Conservation (phyloP, 2,797 vertebrate genomes). For the Eupleurogrammus muticus region DNA sequence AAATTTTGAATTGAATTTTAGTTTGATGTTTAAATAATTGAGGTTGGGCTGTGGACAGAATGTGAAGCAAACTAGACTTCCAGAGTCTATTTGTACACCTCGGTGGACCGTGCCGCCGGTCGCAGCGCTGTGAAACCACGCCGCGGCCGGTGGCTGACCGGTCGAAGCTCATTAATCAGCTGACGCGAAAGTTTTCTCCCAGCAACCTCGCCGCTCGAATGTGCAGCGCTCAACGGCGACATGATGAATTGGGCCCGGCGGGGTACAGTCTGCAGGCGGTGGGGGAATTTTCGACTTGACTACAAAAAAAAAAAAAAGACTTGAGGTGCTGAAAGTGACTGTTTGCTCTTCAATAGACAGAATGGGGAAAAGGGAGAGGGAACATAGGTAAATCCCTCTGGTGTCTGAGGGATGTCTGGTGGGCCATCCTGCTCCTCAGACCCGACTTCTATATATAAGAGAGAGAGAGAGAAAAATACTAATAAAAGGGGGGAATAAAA, state of each 20-base stretch:
- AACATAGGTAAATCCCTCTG: conserved; percentile 30
- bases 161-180: conserved; percentile 33
- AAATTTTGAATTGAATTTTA: too few species aligned
- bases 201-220: conserved; percentile 1
- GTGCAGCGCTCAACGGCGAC: conserved; percentile 33
- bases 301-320: conserved; percentile 16
- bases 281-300: conserved; percentile 31
- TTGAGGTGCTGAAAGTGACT: conserved; percentile 24
- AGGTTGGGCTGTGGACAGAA: neutral
- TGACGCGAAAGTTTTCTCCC: conserved; percentile 6
- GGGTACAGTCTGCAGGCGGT: neutral
- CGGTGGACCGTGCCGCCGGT: neutral
- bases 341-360: conserved; percentile 48
- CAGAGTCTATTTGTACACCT: neutral
- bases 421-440: conserved; percentile 31
- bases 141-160: conserved; percentile 14
- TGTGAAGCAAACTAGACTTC: neutral
- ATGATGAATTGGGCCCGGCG: conserved; percentile 41
- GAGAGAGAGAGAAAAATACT: too few species aligned
- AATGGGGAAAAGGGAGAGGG: neutral
- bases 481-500: conserved; percentile 57
- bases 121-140: neutral
- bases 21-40: conserved; percentile 28
- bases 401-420: conserved; percentile 41
- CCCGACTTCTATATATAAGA: conserved; percentile 30